These are phyloP conservation scores for Apis florea DNA, from an alignment of 1,140 invertebrate genomes.

Conservation along the genomic window DNA sequence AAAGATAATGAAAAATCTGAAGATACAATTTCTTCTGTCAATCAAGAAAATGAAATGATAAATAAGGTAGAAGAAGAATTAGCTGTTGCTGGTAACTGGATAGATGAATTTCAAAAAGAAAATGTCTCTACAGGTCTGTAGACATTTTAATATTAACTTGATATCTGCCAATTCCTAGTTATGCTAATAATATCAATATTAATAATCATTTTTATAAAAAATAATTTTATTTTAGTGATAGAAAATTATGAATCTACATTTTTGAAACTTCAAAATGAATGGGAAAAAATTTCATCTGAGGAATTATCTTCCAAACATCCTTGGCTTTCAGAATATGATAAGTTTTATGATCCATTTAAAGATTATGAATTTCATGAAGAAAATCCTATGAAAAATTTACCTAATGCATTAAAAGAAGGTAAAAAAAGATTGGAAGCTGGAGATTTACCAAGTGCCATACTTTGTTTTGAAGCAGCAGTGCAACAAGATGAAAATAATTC, in stretches of 20 bases:
- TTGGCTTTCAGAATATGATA: slow-evolving; percentile 85
- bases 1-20: slow-evolving; percentile 64
- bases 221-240: slow-evolving; percentile 51
- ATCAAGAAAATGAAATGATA: slow-evolving; percentile 66
- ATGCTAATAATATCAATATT: too few species aligned
- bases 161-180: not conserved
- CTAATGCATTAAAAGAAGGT: slow-evolving; percentile 93
- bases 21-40: slow-evolving; percentile 66
- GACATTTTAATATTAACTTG: not conserved
- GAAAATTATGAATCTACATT: slow-evolving; percentile 83
- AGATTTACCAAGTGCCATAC: slow-evolving; percentile 96
- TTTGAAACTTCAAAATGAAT: slow-evolving; percentile 88
- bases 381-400: slow-evolving; percentile 91
- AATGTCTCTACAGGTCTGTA: slow-evolving; percentile 55
- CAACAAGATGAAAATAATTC: slow-evolving; percentile 90
- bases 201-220: not conserved
- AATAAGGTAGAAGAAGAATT: slow-evolving; percentile 70
- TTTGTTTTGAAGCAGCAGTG: slow-evolving; percentile 97
- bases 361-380: slow-evolving; percentile 92
- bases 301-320: slow-evolving; percentile 81
- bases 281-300: slow-evolving; percentile 84
- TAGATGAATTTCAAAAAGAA: slow-evolving; percentile 73
- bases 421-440: slow-evolving; percentile 90
- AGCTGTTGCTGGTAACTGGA: slow-evolving; percentile 70
- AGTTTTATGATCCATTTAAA: slow-evolving; percentile 85